These are phyloP conservation scores for Mormyrus lacerda DNA, from an alignment of 2,113 vertebrate species.

Conservation along the genomic window DNA sequence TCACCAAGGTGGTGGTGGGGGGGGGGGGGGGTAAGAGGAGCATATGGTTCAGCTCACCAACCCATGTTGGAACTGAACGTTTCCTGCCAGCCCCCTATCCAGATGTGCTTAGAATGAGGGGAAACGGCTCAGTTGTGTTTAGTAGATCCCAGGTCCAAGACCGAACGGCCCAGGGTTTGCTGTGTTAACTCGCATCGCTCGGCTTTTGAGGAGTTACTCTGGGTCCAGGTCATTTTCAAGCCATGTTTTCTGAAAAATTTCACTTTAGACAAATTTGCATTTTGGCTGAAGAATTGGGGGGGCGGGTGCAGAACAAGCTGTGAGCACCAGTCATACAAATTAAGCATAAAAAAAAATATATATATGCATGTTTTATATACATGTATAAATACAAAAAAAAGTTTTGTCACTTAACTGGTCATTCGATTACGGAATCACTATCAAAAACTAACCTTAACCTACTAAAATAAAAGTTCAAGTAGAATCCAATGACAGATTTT, in stretches of 20 bases:
- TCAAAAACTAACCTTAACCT: background rate
- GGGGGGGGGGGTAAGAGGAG: background rate
- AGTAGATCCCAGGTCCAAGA: background rate
- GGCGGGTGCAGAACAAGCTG: background rate
- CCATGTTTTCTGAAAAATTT: background rate
- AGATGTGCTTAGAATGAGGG: background rate
- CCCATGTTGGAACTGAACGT: background rate
- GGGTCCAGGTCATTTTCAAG: background rate
- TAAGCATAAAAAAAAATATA: background rate
- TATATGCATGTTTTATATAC: background rate
- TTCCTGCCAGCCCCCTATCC: background rate
- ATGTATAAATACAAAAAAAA: background rate
- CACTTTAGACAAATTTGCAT: background rate
- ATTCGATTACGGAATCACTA: background rate
- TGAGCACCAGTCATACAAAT: background rate
- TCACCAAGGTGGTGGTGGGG: background rate
- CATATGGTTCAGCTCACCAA: background rate
- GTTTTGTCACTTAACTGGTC: background rate
- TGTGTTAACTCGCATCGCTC: background rate
- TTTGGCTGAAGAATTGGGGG: background rate
- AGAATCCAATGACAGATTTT: background rate
- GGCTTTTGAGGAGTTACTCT: background rate
- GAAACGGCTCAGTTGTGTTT: conserved; percentile 6
- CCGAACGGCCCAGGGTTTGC: too few species aligned
- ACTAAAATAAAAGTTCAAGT: background rate